Evolutionary conservation across 2,797 vertebrate species (phyloP).

Genomic region (Platalea minor): DNA sequence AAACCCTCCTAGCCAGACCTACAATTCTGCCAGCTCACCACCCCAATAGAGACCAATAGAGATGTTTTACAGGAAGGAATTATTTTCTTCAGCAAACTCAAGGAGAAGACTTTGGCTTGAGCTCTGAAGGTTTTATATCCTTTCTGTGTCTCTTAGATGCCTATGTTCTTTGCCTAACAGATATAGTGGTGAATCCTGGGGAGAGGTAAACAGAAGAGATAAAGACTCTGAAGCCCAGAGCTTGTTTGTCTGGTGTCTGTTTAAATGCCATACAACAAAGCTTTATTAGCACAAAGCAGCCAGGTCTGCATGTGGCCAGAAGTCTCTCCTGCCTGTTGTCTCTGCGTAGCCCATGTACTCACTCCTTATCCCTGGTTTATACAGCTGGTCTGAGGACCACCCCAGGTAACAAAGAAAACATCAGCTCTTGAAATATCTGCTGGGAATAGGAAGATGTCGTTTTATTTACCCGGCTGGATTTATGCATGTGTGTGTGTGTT

Average conservation of each 20-base stretch:
- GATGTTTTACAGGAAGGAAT: neutral
- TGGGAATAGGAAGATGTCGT: constrained; percentile 50
- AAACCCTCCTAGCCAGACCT: neutral
- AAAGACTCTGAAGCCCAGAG: constrained; percentile 36
- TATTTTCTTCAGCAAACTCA: constrained; percentile 39
- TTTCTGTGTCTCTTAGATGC: constrained; percentile 33
- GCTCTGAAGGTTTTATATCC: constrained; percentile 13
- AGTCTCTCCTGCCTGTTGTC: constrained; percentile 49
- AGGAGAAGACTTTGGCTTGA: constrained; percentile 15
- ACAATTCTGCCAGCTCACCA: neutral
- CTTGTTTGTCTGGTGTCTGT: constrained; percentile 41
- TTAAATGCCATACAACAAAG: constrained; percentile 57
- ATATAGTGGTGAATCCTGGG: constrained; percentile 7
- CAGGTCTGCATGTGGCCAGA: constrained; percentile 52
- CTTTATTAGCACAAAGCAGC: constrained; percentile 43
- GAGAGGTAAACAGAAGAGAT: constrained; percentile 54
- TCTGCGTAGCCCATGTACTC: constrained; percentile 2
- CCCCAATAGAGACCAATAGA: neutral
- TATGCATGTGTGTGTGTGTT: constrained; percentile 64
- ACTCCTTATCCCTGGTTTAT: constrained; percentile 59
- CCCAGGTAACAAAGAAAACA: constrained; percentile 69
- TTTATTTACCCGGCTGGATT: constrained; percentile 71
- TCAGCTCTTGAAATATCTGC: constrained; percentile 48
- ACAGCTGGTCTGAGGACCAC: constrained; percentile 73
- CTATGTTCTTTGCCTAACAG: constrained; percentile 37